Base-by-base conservation (phyloP, 2,888 invertebrate genomes). In the Polydrusus tereticollis region DNA sequence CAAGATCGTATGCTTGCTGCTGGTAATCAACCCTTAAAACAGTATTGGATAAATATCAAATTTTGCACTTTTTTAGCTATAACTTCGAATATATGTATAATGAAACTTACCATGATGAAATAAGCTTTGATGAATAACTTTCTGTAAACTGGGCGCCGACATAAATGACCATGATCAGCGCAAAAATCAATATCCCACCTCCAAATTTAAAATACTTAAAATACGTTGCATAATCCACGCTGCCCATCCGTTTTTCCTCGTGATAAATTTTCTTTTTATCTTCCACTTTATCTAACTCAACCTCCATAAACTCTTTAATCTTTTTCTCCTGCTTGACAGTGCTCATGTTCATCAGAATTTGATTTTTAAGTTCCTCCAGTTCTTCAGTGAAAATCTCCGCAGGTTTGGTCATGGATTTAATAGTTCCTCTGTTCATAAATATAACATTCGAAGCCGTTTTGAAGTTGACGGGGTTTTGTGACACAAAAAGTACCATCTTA, bases 401-500 rank as follows among this genome's bases (percentile, higher is more conserved):
- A 0, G 92, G 90, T 20, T 90, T 89, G 80, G 90, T 90, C 0
- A 88, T 89, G 0, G 89, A 87, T 0, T 87, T 87, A 78, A 89
- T 87, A 0, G 85, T 74, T 1, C 88, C 88, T 77, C 87, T 87
- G 78, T 75, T 64, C 72, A 82, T 75, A 6, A 78, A 69, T 3
- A 80, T 77, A 5, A 81, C 76, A 57, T 76, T 76, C 50, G 80
- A 7, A 18, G 79, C 78, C 41, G 87, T 88, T 72, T 89, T 86
- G 1, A 91, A 86, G 80, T 91, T 90, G 79, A 89, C 89, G 76
- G 90, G 83, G 81, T 90, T 90, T 79, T 91, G 91, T 0, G 94
- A 94, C 75, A 93, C 92, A n/a, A 94, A 88, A 52, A 94, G 88
- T 29, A 91, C 85, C 0, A 93, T 90, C 81, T 92, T 90, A 74